Evolutionary conservation across 2,797 vertebrate genomes (phyloP), one percentile per base, ranked within the genome.

Genomic region (Streptopelia turtur): DNA sequence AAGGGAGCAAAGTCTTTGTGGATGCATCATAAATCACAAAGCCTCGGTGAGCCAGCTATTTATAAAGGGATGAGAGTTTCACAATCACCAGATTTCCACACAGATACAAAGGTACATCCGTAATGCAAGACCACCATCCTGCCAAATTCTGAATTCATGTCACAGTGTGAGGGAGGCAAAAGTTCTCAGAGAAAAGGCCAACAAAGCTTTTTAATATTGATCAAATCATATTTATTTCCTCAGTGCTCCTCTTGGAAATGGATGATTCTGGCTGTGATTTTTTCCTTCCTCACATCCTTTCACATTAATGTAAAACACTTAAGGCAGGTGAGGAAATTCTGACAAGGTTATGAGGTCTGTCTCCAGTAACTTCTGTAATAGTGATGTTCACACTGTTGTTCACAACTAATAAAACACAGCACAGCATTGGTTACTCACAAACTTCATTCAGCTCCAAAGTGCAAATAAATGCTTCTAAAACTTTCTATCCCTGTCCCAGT

Each of bases 271-370:
- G 21, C 11, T 83, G 35, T 0, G 16, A 24, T 2, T 75, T 78
- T 52, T 71, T 41, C 18, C 35, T 87, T 79, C 80, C 33, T 75
- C 28, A 20, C 25, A 28, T 87, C 50, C n/a, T 17, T 85, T 23
- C 37, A 49, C 28, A 70, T 74, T 20, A 49, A 2, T 8, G 13
- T 64, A 84, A 74, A 89, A 80, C 21, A 70, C 12, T 76, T 27
- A 25, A 87, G 35, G 49, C 68, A 95, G 81, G 64, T 89, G 82
- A 83, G 49, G 24, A 92, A 83, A 85, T 89, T 80, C 78, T 83
- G 68, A 74, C 33, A 23, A 22, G 20, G 4, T 76, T 86, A 66
- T 61, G 41, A 87, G 65, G 39, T 47, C 24, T 52, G 5, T 68
- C 39, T 85, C 20, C 60, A 55, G 10, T 15, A 87, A 69, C 25